phyloP scores from a whole-genome alignment of 2,888 invertebrate species.

The Coremacera marginata region DNA sequence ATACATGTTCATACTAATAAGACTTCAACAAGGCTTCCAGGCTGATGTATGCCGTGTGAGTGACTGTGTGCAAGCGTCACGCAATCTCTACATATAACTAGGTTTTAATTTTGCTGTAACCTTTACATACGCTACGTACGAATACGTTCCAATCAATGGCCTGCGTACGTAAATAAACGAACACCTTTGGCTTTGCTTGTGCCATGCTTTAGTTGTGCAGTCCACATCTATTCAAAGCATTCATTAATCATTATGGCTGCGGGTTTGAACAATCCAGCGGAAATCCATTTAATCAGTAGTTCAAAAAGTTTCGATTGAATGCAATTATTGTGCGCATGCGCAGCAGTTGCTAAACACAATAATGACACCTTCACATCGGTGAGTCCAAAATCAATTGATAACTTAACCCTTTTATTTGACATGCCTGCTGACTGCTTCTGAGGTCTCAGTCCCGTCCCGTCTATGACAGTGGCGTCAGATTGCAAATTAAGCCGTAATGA shows the following conservation, averaged over 20 bases:
- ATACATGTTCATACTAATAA: background rate
- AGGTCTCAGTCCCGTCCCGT: no score
- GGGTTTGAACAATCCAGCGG: background rate
- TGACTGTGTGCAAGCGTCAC: conserved; percentile 7
- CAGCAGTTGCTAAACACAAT: background rate
- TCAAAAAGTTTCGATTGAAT: conserved; percentile 21
- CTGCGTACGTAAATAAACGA: background rate
- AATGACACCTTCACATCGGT: conserved; percentile 16
- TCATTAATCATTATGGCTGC: conserved; percentile 21
- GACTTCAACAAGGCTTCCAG: background rate
- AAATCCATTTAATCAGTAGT: conserved; percentile 3
- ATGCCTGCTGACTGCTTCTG: conserved; percentile 13
- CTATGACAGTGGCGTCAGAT: background rate
- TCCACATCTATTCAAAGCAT: background rate
- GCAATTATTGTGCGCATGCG: conserved; percentile 18
- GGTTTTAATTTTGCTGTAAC: background rate
- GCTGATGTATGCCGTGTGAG: background rate
- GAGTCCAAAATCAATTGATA: background rate
- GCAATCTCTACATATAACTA: background rate
- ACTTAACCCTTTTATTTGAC: conserved; percentile 26
- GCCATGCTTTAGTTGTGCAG: background rate
- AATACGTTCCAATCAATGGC: background rate
- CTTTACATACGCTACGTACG: no score
- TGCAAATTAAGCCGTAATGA: conserved; percentile 36
- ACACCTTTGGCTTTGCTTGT: conserved; percentile 4